These are phyloP conservation scores for Amphipoea lucens DNA, from an alignment of 2,888 invertebrate species.

Conservation along the genomic window DNA sequence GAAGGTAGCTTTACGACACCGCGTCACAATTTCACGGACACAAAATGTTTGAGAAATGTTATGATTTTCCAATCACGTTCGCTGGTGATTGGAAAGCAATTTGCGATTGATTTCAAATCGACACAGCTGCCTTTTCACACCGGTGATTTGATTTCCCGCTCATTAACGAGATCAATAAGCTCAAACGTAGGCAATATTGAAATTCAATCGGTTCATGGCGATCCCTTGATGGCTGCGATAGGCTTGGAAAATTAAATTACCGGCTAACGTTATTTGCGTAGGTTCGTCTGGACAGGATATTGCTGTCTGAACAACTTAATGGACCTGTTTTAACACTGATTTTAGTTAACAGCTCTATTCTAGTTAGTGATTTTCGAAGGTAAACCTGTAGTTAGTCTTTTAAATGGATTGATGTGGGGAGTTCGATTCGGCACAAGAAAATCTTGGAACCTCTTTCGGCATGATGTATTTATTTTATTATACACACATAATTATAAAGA, in stretches of 20 bases:
- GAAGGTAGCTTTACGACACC: constrained; percentile 33
- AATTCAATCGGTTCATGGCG: constrained; percentile 70
- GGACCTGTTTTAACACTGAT: constrained; percentile 61
- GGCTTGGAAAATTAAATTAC: constrained; percentile 74
- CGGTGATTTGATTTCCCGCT: constrained; percentile 76
- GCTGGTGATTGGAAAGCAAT: constrained; percentile 74
- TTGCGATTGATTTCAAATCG: constrained; percentile 75
- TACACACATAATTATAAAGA: not conserved
- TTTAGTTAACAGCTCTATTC: constrained; percentile 57
- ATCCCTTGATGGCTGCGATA: constrained; percentile 63
- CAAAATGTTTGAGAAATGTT: constrained; percentile 47
- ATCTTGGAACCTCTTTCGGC: not conserved
- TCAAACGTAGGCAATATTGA: constrained; percentile 61
- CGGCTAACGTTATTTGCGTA: constrained; percentile 67
- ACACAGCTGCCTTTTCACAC: constrained; percentile 75
- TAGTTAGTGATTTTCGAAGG: too few species aligned
- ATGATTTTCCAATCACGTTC: constrained; percentile 66
- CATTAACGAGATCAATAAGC: constrained; percentile 73
- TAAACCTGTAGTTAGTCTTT: not conserved
- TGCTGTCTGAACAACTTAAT: constrained; percentile 75
- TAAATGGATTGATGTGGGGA: not conserved
- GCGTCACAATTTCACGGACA: constrained; percentile 17
- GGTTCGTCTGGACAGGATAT: constrained; percentile 80
- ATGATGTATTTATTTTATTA: too few species aligned
- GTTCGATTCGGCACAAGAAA: not conserved